A percentile compares a stretch with the other conserved stretches of the same genome.
Evolutionary conservation across 2,113 vertebrate species (phyloP).

Genomic region (Theropithecus gelada): DNA sequence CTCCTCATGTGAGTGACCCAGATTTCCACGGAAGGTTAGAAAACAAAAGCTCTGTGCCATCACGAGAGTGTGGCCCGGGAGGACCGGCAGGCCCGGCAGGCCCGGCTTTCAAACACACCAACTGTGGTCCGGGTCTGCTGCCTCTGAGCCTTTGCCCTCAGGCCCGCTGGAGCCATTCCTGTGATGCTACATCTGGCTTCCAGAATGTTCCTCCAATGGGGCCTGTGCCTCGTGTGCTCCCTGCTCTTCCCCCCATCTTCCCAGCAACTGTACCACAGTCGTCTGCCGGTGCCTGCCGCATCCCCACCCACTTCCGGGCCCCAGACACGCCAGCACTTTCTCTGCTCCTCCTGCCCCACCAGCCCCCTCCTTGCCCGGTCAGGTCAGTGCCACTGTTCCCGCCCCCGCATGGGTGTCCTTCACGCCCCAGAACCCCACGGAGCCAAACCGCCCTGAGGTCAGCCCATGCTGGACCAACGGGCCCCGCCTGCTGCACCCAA

Average conservation of each 20-base stretch:
- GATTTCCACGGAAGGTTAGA: background rate
- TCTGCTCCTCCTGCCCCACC: background rate
- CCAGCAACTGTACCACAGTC: background rate
- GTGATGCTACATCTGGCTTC: background rate
- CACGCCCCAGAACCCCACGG: background rate
- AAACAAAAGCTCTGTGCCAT: background rate
- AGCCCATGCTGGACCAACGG: background rate
- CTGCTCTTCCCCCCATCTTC: background rate
- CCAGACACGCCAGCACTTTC: background rate
- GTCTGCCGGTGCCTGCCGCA: background rate
- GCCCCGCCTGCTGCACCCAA: rapidly evolving
- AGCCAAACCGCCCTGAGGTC: background rate
- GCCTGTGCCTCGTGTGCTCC: background rate
- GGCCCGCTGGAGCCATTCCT: background rate
- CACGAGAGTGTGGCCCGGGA: rapidly evolving
- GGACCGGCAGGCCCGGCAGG: too few relatives aligned
- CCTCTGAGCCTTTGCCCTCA: background rate
- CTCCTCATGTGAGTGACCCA: background rate
- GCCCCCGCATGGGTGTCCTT: rapidly evolving
- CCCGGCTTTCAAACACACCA: background rate
- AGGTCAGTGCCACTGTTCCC: background rate
- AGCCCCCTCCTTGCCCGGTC: background rate
- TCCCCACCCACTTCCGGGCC: background rate
- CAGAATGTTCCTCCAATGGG: background rate
- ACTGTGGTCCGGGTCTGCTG: background rate